These are phyloP conservation scores for Ophraella communa DNA, from an alignment of 2,888 invertebrate species.

Conservation along the genomic window DNA sequence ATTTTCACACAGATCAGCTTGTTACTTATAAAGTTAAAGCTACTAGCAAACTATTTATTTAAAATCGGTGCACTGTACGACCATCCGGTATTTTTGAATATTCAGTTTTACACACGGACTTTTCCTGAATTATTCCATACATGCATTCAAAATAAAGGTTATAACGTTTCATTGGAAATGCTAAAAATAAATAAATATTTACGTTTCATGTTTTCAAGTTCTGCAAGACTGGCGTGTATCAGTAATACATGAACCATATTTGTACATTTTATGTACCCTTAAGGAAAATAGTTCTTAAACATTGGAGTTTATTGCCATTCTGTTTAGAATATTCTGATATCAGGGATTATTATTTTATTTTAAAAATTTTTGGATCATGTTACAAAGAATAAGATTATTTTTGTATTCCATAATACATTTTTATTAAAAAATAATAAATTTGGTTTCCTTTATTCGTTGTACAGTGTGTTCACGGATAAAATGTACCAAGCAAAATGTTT, in stretches of 20 bases:
- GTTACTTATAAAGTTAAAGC: too few species aligned
- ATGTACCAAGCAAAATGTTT: too few species aligned
- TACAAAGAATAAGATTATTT: not conserved
- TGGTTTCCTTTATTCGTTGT: too few species aligned
- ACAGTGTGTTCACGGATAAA: too few species aligned
- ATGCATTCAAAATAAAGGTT: conserved; percentile 23
- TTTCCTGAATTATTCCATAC: conserved; percentile 22
- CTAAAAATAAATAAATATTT: conserved; percentile 28
- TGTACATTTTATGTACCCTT: not conserved
- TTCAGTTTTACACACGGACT: conserved; percentile 4
- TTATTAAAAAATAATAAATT: too few species aligned
- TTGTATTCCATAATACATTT: not conserved
- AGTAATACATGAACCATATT: not conserved
- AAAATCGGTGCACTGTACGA: not conserved
- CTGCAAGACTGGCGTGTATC: not conserved
- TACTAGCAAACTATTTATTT: too few species aligned
- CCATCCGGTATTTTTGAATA: not conserved
- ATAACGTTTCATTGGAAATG: conserved; percentile 28
- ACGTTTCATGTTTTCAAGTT: conserved; percentile 27
- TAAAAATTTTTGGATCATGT: not conserved
- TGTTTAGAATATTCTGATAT: not conserved
- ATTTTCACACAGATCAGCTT: too few species aligned
- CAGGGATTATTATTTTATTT: not conserved
- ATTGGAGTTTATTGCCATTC: not conserved
- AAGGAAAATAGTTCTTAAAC: not conserved